Evolutionary conservation across 92 coral and sea anemone species (phyloP).

Genomic region (Palythoa grandiflora): DNA sequence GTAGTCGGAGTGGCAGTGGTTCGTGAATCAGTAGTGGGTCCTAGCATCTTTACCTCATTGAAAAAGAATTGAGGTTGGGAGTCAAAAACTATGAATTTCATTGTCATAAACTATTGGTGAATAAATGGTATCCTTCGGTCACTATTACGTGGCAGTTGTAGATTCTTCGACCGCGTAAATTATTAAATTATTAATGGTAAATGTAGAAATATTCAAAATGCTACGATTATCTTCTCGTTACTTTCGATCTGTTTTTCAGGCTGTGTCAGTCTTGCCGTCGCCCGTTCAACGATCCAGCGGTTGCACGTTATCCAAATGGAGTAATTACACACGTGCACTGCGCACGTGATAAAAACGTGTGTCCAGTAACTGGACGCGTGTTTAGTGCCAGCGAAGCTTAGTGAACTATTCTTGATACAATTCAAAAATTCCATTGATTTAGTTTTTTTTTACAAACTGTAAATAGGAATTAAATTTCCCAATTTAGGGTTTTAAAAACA

Average conservation of each 20-base stretch:
- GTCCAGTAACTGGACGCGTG: conserved; percentile 99
- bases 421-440: not conserved
- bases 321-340: conserved; percentile 97
- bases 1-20: too few relatives aligned
- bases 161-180: too few relatives aligned
- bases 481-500: not conserved
- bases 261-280: conserved; percentile 95
- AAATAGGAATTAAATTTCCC: not conserved
- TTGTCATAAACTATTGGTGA: too few relatives aligned
- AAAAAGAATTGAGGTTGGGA: too few relatives aligned
- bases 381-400: conserved; percentile 73
- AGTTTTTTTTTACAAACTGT: not conserved
- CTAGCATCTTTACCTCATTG: too few relatives aligned
- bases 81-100: too few relatives aligned
- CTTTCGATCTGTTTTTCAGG: conserved; percentile 54
- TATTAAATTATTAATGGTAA: too few relatives aligned
- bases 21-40: too few relatives aligned
- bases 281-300: conserved; percentile 95
- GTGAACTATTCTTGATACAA: not conserved
- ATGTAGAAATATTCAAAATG: too few relatives aligned
- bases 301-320: conserved; percentile 97
- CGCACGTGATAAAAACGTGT: conserved; percentile 89
- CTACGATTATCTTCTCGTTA: not conserved
- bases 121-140: too few relatives aligned
- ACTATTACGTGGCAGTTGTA: too few relatives aligned